Conservation (phyloP, 1,140 invertebrate genomes). For the Apis laboriosa region DNA sequence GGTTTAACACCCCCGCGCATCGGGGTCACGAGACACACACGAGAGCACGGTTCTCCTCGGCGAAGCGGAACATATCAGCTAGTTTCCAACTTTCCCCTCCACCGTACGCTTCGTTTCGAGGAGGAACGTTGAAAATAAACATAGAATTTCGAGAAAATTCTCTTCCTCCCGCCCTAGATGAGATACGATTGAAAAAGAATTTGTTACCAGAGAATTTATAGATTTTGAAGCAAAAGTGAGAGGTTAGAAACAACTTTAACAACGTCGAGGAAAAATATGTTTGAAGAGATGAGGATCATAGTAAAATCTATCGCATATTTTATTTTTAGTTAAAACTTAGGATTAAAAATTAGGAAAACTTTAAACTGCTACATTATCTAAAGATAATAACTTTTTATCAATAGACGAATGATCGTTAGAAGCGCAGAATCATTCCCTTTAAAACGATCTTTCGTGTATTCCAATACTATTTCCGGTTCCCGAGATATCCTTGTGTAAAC, state of each 20-base stretch:
- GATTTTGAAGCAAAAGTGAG: background rate
- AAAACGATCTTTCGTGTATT: too few species aligned
- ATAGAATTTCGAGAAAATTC: constrained; percentile 6
- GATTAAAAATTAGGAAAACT: too few species aligned
- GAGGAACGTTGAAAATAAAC: constrained; percentile 1
- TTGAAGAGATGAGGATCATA: background rate
- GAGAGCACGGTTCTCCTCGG: background rate
- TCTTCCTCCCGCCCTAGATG: background rate
- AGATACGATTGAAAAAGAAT: background rate
- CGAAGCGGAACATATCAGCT: background rate
- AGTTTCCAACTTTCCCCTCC: constrained; percentile 16
- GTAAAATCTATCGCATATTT: background rate
- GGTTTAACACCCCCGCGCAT: background rate
- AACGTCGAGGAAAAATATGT: too few species aligned
- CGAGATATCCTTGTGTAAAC: too few species aligned
- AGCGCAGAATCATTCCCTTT: too few species aligned
- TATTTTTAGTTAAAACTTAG: too few species aligned
- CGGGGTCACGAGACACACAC: background rate
- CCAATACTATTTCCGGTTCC: too few species aligned
- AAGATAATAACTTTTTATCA: too few species aligned
- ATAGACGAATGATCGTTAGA: too few species aligned
- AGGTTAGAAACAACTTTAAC: constrained; percentile 31
- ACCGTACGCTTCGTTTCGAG: background rate
- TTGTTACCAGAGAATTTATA: constrained; percentile 22
- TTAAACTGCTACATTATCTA: too few species aligned